Conservation (phyloP, 2,113 vertebrate genomes). For the Nothobranchius kuhntae region DNA sequence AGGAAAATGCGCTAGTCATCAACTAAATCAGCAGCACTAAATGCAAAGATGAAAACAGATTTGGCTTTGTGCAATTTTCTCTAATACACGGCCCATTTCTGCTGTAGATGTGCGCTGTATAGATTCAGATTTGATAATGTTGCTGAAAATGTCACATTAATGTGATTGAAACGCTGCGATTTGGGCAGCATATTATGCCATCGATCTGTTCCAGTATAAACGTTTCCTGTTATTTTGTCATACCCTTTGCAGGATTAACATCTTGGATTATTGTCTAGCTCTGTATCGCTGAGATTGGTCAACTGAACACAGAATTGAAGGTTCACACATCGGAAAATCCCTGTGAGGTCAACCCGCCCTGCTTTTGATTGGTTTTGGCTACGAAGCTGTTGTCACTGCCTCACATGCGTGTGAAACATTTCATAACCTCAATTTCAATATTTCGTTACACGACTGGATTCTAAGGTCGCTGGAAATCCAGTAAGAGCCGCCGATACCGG, state of each 20-base stretch:
- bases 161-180: background rate
- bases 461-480: slow-evolving; percentile 38
- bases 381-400: slow-evolving; percentile 4
- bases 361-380: background rate
- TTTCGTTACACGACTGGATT: slow-evolving; percentile 33
- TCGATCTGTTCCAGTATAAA: slow-evolving; percentile 2
- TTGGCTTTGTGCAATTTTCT: background rate
- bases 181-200: background rate
- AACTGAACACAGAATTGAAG: slow-evolving; percentile 1
- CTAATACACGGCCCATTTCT: background rate
- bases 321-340: background rate
- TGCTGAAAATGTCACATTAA: background rate
- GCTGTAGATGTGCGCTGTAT: background rate
- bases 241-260: background rate
- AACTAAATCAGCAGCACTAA: too few relatives aligned
- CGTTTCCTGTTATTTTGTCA: too few relatives aligned
- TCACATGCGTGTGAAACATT: slow-evolving; percentile 11
- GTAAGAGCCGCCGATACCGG: slow-evolving; percentile 22
- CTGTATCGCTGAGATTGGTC: background rate
- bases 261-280: slow-evolving; percentile 8
- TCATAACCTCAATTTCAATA: slow-evolving; percentile 9
- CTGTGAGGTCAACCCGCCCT: background rate
- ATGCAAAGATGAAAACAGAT: slow-evolving; percentile 2
- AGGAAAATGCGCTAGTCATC: too few relatives aligned
- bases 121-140: background rate